phyloP scores from a whole-genome alignment of 2,113 vertebrate species.

The Probosciger aterrimus region DNA sequence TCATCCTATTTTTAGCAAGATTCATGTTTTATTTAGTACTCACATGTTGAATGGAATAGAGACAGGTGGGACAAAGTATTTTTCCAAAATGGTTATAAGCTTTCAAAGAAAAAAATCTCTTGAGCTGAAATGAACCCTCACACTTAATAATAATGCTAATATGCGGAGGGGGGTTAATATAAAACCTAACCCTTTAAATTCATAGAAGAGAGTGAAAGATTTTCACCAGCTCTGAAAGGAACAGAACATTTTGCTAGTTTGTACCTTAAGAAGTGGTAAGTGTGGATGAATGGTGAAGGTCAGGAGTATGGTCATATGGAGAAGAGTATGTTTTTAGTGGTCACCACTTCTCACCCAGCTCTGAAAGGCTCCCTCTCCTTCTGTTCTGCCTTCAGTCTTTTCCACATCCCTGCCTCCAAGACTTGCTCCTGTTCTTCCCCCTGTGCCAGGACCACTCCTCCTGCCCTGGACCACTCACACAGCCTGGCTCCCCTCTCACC shows the following conservation, averaged over 20 bases:
- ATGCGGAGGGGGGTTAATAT: not conserved
- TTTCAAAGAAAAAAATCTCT: not conserved
- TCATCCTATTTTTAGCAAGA: slow-evolving; percentile 8
- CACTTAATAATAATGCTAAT: not conserved
- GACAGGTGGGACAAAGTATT: not conserved
- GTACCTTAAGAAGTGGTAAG: not conserved
- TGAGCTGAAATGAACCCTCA: not conserved
- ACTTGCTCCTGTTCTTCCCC: not conserved
- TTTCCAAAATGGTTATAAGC: not conserved
- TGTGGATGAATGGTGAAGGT: not conserved
- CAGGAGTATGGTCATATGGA: not conserved
- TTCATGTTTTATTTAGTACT: not conserved
- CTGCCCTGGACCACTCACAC: fast-evolving
- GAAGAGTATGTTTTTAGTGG: not conserved
- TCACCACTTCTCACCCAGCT: not conserved
- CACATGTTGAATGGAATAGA: not conserved
- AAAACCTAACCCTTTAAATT: not conserved
- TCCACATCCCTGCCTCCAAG: not conserved
- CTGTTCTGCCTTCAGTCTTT: not conserved
- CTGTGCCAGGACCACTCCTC: fast-evolving
- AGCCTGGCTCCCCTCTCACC: not conserved
- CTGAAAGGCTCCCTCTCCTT: not conserved
- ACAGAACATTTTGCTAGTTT: not conserved
- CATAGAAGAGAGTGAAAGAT: not conserved
- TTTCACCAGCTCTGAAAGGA: not conserved